phyloP scores from a whole-genome alignment of 2,797 vertebrate species.

The Apogon talboti region DNA sequence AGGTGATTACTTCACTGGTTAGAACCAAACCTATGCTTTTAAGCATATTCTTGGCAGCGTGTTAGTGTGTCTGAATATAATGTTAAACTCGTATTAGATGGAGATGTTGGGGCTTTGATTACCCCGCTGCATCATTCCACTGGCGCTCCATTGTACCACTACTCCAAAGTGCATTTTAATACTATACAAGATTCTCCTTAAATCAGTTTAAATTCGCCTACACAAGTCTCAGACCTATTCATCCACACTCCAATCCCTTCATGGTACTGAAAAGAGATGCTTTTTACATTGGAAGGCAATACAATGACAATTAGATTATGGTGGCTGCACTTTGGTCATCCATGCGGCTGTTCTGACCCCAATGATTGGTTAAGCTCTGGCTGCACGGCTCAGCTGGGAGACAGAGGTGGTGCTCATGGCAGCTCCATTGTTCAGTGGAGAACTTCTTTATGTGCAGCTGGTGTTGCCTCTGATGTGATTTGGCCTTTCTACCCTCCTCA shows the following conservation, averaged over 20 bases:
- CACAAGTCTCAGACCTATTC: slow-evolving; percentile 75
- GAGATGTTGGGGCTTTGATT: slow-evolving; percentile 66
- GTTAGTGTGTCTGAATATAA: slow-evolving; percentile 45
- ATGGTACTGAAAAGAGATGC: slow-evolving; percentile 79
- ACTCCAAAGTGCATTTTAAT: slow-evolving; percentile 82
- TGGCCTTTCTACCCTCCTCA: slow-evolving; percentile 72
- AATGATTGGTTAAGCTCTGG: slow-evolving; percentile 76
- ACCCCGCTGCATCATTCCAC: slow-evolving; percentile 57
- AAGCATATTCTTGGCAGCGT: slow-evolving; percentile 38
- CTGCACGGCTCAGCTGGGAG: slow-evolving; percentile 79
- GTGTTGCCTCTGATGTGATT: slow-evolving; percentile 82
- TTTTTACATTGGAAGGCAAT: slow-evolving; percentile 83
- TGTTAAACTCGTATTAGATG: slow-evolving; percentile 57
- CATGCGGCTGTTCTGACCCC: slow-evolving; percentile 78
- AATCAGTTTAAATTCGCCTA: slow-evolving; percentile 83
- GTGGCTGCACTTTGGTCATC: slow-evolving; percentile 81
- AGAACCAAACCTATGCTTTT: slow-evolving; percentile 12
- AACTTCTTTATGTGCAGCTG: slow-evolving; percentile 81
- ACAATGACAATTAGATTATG: slow-evolving; percentile 87
- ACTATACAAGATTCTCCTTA: slow-evolving; percentile 79
- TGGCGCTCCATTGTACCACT: slow-evolving; percentile 73
- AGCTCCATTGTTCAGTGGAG: slow-evolving; percentile 76
- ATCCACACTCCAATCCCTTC: slow-evolving; percentile 76
- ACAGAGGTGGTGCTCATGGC: slow-evolving; percentile 77
- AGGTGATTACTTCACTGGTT: neutral